phyloP scores from a whole-genome alignment of 1,140 invertebrate genomes.

The Leucophenga varia region DNA sequence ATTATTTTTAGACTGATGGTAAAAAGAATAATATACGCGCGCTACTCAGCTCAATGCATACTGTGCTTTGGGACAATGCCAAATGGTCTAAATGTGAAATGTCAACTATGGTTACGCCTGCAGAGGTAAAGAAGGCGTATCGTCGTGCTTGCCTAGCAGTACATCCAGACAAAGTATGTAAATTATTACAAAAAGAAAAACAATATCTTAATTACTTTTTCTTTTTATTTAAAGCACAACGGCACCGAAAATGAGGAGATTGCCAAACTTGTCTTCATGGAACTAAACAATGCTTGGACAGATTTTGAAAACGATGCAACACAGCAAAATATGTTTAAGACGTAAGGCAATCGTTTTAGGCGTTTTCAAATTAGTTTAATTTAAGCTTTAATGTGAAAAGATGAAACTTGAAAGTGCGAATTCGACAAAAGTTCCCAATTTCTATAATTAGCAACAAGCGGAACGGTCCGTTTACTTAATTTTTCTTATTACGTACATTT shows the following conservation, averaged over 20 bases:
- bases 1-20: slow-evolving; percentile 75
- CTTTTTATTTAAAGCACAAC: slow-evolving; percentile 86
- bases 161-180: slow-evolving; percentile 94
- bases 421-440: no score
- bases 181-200: no score
- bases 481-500: no score
- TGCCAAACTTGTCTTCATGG: slow-evolving; percentile 97
- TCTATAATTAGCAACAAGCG: no score
- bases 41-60: slow-evolving; percentile 89
- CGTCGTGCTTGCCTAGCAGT: slow-evolving; percentile 93
- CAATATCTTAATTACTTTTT: no score
- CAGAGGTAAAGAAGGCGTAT: slow-evolving; percentile 95
- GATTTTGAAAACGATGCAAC: slow-evolving; percentile 92
- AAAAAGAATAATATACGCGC: slow-evolving; percentile 97
- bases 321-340: slow-evolving; percentile 78
- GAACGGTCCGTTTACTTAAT: no score
- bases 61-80: slow-evolving; percentile 90
- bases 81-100: slow-evolving; percentile 93
- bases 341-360: slow-evolving; percentile 37
- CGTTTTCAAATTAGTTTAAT: no score
- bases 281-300: slow-evolving; percentile 97
- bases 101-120: slow-evolving; percentile 85
- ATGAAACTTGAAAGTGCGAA: no score
- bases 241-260: slow-evolving; percentile 87
- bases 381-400: no score